Evolutionary conservation across 1,140 invertebrate genomes (phyloP), one percentile per base, ranked within the genome.

Genomic region (Pemphigus obesinymphae): DNA sequence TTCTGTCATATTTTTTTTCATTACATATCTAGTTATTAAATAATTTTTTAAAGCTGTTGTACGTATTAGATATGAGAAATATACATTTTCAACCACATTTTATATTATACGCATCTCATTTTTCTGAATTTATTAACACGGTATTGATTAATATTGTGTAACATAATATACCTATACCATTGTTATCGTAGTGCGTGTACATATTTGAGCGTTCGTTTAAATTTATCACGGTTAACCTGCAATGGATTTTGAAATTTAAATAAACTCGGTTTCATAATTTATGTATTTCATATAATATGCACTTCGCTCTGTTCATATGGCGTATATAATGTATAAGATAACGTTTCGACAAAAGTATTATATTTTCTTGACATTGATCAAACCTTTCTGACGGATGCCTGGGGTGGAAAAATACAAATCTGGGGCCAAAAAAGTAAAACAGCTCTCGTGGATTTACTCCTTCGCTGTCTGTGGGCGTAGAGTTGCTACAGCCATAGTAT

Each of bases 361-460:
- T 70, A 70, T 45, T 45, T 70, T 13, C 23, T 45, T 45, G 68
- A 45, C 68, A 43, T 70, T 43, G 66, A 43, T 70, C 23, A 26
- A 6, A 45, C 23, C 23, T 45, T 70, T 43, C 45, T 70, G 37
- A 70, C 13, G 15, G n/a, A 13, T 17, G 68, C 26, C 4, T 1
- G 37, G n/a, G n/a, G 23, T 5, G 29, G 26, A 70, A 68, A 70
- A 70, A 31, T 63, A 50, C 48, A 70, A 70, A 70, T 70, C 40
- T 43, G 40, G 5, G 11, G 15, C 11, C 15, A 23, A 45, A 70
- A 43, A 63, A 43, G 26, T 13, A 26, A 45, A 70, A 70, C 45
- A 70, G 40, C 15, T 70, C 40, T 45, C 37, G 37, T 70, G 40
- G 15, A 70, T 68, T 68, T 68, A 68, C 31, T 68, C 63, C 63